Percentiles rank a stretch among this genome's conserved stretches.
Evolutionary conservation across 2,888 invertebrate species (phyloP).

Genomic region (Steinernema carpocapsae): DNA sequence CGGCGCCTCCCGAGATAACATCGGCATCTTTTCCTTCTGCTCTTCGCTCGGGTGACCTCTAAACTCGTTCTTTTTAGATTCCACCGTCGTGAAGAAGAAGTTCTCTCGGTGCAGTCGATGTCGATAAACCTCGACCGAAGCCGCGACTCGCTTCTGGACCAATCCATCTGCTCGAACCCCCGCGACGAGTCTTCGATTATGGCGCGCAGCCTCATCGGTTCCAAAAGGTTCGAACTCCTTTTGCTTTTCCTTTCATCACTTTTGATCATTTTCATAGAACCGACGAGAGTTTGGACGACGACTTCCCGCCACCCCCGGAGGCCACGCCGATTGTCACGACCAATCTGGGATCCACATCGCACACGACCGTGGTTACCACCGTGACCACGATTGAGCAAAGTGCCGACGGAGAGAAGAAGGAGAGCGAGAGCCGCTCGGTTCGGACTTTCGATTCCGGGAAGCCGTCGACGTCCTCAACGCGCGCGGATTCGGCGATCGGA

Average conservation of each 20-base stretch:
- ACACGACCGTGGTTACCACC: conserved; percentile 19
- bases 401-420: conserved; percentile 15
- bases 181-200: conserved; percentile 46
- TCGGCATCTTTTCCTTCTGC: too few species aligned
- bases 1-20: conserved; percentile 1
- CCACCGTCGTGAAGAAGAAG: conserved; percentile 22
- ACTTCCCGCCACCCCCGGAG: conserved; percentile 19
- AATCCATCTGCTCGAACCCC: conserved; percentile 55
- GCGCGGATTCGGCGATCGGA: not conserved
- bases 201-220: conserved; percentile 21
- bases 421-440: conserved; percentile 12
- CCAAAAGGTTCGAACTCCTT: not conserved
- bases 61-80: conserved; percentile 12
- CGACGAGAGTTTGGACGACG: conserved; percentile 27
- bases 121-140: conserved; percentile 55
- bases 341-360: not conserved
- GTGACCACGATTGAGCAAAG: conserved; percentile 20
- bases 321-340: not conserved
- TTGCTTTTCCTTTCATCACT: not conserved
- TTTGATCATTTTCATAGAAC: not conserved
- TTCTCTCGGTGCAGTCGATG: conserved; percentile 46
- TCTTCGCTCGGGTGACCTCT: not conserved
- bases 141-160: conserved; percentile 53
- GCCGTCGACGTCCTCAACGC: conserved; percentile 8
- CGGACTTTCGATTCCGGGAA: not conserved